Conservation (phyloP, 64 coral and sea anemone genomes). For the Montipora capricornis region DNA sequence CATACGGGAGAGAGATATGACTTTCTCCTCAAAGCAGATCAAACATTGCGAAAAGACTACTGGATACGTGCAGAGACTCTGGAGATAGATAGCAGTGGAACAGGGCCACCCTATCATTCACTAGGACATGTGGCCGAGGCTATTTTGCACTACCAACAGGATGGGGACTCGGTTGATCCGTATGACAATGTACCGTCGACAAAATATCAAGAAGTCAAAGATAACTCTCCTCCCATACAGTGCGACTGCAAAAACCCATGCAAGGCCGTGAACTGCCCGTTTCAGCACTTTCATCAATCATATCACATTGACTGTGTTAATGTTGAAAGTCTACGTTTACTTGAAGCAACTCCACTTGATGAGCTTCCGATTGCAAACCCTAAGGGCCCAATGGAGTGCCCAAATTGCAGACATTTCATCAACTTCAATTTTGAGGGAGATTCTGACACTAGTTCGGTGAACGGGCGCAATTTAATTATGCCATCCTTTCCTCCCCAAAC, state of each 20-base stretch:
- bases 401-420: conserved; percentile 46
- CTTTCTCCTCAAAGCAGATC: conserved; percentile 66
- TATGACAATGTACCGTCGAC: background rate
- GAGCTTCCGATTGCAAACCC: conserved; percentile 52
- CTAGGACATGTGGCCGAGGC: conserved; percentile 44
- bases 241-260: background rate
- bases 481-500: conserved; percentile 53
- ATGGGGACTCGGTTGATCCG: background rate
- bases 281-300: background rate
- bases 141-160: conserved; percentile 57
- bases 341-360: conserved; percentile 4
- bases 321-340: conserved; percentile 40
- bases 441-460: conserved; percentile 32
- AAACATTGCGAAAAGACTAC: conserved; percentile 3
- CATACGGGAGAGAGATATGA: conserved; percentile 77
- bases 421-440: conserved; percentile 71
- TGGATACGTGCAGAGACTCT: conserved; percentile 62
- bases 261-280: conserved; percentile 82
- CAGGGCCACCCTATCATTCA: conserved; percentile 27
- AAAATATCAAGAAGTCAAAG: background rate
- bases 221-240: background rate
- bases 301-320: conserved; percentile 40
- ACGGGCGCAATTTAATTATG: conserved; percentile 63
- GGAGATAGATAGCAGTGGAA: background rate
- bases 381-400: background rate